Base-by-base conservation (phyloP, 2,888 invertebrate species). In the Leptura quadrifasciata region DNA sequence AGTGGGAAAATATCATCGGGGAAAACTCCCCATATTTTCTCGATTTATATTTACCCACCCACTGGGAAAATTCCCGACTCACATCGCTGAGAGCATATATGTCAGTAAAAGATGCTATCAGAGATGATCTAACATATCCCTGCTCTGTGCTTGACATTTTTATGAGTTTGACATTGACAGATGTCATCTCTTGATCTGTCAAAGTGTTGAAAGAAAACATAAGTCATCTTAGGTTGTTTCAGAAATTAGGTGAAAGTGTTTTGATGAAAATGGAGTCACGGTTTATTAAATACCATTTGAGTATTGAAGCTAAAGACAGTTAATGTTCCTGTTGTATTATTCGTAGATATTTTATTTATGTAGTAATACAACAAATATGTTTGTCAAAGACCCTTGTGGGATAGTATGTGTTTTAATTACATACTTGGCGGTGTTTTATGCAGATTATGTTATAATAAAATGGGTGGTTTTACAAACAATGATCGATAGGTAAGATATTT, bases 401-500 rank as follows among this genome's bases (percentile, higher is more conserved):
- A 92, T 96, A 83, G 92, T 94, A 79, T 97, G 96, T 88, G 91
- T 96, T 79, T 88, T 94, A 79, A 91, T 96, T 80, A 96, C 96
- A 61, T 97, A 97, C 87, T 88, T 92, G 65, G 94, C 96, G 67
- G 92, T 97, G 57, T 91, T 95, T 84, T 97, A 97, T 87, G 96
- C 96, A 31, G 96, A 96, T 89, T 97, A 96, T 90, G 97, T 96
- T 75, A 94, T 96, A 69, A 92, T 96, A 82, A 91, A 93, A 88
- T 96, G 96, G 95, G 93, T 97, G 80, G 92, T 96, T 79, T 89
- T 96, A 77, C 94, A 95, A 80, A 94, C 95, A 20, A 95, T 96
- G 93, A 92, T 93, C 82, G 92, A 94, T 85, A 95, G 95, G 96
- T 96, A 90, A 69, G 61, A 31, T 20, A 74, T 21, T 24, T n/a